A percentile compares a stretch with the other conserved stretches of the same genome.
Conservation (phyloP, 2,113 vertebrate genomes). For the Electrona antarctica region DNA sequence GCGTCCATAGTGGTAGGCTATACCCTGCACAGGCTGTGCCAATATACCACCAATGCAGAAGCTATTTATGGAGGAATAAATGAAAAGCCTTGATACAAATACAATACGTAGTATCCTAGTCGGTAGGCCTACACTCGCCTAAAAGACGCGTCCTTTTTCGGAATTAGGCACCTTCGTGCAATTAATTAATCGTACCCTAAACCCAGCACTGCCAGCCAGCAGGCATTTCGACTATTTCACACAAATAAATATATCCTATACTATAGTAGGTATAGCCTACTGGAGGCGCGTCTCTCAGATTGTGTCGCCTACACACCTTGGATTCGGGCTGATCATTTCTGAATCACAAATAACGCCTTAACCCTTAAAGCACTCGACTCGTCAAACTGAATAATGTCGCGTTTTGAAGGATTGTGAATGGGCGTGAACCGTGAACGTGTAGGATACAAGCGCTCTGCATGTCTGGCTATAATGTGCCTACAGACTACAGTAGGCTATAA, state of each 20-base stretch:
- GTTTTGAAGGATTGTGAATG: conserved; percentile 47
- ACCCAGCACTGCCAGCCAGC: conserved; percentile 71
- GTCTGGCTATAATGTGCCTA: not conserved
- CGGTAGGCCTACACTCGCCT: not conserved
- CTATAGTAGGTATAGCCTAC: not conserved
- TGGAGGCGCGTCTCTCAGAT: conserved; percentile 67
- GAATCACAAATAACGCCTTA: too few relatives aligned
- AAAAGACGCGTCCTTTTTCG: too few relatives aligned
- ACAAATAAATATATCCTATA: conserved; percentile 37
- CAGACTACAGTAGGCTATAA: too few relatives aligned
- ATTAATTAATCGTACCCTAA: not conserved
- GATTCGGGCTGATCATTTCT: too few relatives aligned
- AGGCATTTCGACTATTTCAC: conserved; percentile 71
- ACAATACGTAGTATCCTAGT: too few relatives aligned
- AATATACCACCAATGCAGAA: conserved; percentile 22
- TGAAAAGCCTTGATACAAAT: too few relatives aligned
- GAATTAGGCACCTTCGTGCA: too few relatives aligned
- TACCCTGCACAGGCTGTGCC: conserved; percentile 11
- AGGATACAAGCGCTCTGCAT: conserved; percentile 5
- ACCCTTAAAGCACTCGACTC: conserved; percentile 4
- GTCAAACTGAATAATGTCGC: conserved; percentile 18
- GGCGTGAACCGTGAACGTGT: conserved; percentile 72
- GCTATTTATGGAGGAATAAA: too few relatives aligned
- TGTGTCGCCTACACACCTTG: too few relatives aligned
- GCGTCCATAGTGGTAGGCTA: not conserved